Percentiles rank a stretch among this genome's conserved stretches.
phyloP scores from a whole-genome alignment of 2,797 vertebrate genomes.

The Sorex maritimensis region DNA sequence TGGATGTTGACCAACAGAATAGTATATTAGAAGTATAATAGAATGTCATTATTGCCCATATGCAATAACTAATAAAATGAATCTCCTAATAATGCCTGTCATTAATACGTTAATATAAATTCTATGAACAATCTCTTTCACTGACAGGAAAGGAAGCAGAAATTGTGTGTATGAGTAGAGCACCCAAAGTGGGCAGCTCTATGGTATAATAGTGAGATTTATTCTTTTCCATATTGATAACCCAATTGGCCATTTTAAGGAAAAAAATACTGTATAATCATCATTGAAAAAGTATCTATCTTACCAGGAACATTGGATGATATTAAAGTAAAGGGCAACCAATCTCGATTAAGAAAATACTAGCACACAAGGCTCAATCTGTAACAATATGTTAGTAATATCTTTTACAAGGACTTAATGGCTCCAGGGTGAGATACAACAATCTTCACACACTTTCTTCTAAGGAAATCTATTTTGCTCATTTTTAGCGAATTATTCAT shows the following conservation, averaged over 20 bases:
- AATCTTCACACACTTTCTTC: no score
- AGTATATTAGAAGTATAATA: no score
- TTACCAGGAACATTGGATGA: no score
- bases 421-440: no score
- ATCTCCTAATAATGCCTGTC: background rate
- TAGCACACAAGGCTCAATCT: no score
- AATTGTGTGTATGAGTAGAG: background rate
- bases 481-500: no score
- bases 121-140: background rate
- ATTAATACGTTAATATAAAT: constrained; percentile 28
- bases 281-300: background rate
- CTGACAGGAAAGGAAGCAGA: background rate
- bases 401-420: no score
- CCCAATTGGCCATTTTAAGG: background rate
- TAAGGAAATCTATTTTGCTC: no score
- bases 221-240: constrained; percentile 17
- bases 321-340: no score
- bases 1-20: no score
- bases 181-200: background rate
- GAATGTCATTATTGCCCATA: background rate
- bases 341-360: no score
- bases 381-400: no score
- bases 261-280: background rate
- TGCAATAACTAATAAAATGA: background rate
- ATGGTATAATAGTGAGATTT: background rate